Evolutionary conservation across 35 echinoderm and acorn worm species (phyloP).

Genomic region (Lytechinus pictus): DNA sequence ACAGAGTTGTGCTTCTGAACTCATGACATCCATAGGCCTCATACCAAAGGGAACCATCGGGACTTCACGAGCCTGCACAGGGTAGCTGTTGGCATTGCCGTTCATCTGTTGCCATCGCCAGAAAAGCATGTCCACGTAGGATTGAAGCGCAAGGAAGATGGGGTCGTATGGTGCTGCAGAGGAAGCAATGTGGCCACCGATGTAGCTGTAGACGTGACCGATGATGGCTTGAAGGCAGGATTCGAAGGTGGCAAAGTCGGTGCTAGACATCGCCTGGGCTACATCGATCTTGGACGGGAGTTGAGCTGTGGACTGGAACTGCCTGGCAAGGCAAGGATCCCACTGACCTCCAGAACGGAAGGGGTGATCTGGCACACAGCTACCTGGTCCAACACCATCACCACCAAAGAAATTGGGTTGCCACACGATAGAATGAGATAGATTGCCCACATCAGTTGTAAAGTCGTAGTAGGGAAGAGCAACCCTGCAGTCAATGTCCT

Average conservation of each 20-base stretch:
- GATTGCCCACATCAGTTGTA: constrained; percentile 81
- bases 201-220: constrained; percentile 80
- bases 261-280: constrained; percentile 72
- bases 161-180: constrained; percentile 91
- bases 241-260: constrained; percentile 74
- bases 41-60: constrained; percentile 86
- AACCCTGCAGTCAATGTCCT: constrained; percentile 95
- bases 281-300: constrained; percentile 92
- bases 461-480: constrained; percentile 97
- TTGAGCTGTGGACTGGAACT: constrained; percentile 60
- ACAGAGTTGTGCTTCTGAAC: constrained; percentile 81
- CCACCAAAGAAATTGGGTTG: constrained; percentile 99
- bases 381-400: constrained; percentile 56
- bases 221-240: constrained; percentile 86
- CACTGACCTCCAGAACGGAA: constrained; percentile 72
- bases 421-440: constrained; percentile 82
- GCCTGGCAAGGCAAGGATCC: constrained; percentile 79
- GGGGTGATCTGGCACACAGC: constrained; percentile 88
- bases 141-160: constrained; percentile 85
- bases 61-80: constrained; percentile 60
- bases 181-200: constrained; percentile 87
- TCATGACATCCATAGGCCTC: constrained; percentile 67
- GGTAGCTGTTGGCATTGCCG: constrained; percentile 60
- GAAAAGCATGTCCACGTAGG: constrained; percentile 95
- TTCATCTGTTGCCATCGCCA: constrained; percentile 86